These are phyloP conservation scores for Halcyon smyrnensis DNA, from an alignment of 2,797 vertebrate genomes.

Conservation along the genomic window DNA sequence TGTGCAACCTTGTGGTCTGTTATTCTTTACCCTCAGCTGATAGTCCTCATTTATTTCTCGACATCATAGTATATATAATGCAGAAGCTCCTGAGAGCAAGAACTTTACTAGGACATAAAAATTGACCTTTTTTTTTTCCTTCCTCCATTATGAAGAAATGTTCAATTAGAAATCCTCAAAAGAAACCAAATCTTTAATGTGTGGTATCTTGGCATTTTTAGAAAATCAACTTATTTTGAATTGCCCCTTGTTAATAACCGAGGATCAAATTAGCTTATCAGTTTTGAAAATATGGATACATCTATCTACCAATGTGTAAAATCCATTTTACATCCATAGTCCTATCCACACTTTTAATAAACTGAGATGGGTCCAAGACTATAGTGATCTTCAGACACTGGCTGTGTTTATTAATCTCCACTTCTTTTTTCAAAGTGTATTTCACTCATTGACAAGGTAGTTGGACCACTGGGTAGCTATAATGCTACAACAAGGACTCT, in stretches of 20 bases:
- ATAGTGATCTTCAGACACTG: conserved; percentile 26
- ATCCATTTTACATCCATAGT: not conserved
- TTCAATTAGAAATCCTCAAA: not conserved
- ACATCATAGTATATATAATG: not conserved
- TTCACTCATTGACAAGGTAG: conserved; percentile 38
- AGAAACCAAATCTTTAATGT: not conserved
- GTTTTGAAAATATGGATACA: not conserved
- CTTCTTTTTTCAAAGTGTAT: conserved; percentile 16
- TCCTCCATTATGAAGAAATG: not conserved
- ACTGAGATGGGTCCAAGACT: not conserved
- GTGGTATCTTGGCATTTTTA: not conserved
- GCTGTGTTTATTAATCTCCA: not conserved
- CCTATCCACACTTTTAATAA: not conserved
- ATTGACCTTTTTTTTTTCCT: not conserved
- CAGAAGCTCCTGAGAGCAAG: not conserved
- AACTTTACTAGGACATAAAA: conserved; percentile 8
- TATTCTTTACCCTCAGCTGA: not conserved
- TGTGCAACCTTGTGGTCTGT: not conserved
- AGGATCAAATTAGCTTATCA: not conserved
- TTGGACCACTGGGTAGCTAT: not conserved
- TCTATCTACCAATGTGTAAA: not conserved
- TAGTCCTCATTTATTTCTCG: not conserved
- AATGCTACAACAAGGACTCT: not conserved
- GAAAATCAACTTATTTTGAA: not conserved
- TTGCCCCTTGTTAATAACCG: not conserved